Evolutionary conservation across 2,888 invertebrate genomes (phyloP), one percentile per base, ranked within the genome.

Genomic region (Graphium colonna): DNA sequence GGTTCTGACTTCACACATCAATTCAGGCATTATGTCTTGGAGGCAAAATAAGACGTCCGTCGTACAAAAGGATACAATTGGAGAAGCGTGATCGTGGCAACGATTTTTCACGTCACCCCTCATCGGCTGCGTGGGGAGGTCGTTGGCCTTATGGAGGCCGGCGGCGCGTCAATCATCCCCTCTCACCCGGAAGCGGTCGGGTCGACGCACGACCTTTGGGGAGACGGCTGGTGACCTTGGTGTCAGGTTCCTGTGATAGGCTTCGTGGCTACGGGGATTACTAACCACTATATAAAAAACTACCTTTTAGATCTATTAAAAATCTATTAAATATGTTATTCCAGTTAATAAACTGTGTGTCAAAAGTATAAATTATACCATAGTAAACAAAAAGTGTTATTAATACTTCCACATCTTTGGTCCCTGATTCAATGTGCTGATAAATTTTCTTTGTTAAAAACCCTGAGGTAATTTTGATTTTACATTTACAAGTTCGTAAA

Each of bases 151-250:
- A 45, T 67, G 67, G 69, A 69, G 58, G 58, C 60, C 59, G 59
- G 64, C 63, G 64, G 54, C 56, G 58, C 70, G 80, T 84, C 78
- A 77, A 76, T 82, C 82, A 82, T 77, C 61, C 59, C 55, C 56
- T 58, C 61, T 58, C 62, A 74, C 77, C 73, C 79, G 82, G 79
- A 82, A 82, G 70, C 58, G 60, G 67, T 64, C 67, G 73, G 82
- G 79, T 82, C 82, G 69, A 68, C 64, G 77, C 51, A 73, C 79
- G 82, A 75, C 81, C 79, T 80, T 79, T 67, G 67, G 69, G 58
- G 58, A 45, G 42, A 42, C 51, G 42, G 48, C 55, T 53, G 51
- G 56, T 62, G 77, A 76, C 83, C 84, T 84, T 82, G 77, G 73
- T 61, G 60, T 72, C 63, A 60, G 60, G 60, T 71, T 68, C 65